Evolutionary conservation across 2,888 invertebrate species (phyloP).

Genomic region (Dryocosmus kuriphilus): DNA sequence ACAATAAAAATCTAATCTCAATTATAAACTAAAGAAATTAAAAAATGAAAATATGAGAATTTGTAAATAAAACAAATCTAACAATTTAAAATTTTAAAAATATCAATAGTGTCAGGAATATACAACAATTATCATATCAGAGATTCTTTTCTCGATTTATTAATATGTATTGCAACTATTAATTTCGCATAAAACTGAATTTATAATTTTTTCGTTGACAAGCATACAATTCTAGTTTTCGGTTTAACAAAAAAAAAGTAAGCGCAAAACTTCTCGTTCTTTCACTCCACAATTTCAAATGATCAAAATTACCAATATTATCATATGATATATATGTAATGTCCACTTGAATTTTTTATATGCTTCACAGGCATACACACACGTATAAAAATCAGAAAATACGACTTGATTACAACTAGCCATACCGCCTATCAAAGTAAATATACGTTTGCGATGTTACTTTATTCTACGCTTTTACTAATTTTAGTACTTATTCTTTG

Average conservation of each 20-base stretch:
- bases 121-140: conserved; percentile 5
- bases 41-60: neutral
- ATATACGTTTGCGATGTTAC: conserved; percentile 32
- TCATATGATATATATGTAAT: conserved; percentile 18
- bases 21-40: neutral
- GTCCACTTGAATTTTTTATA: conserved; percentile 17
- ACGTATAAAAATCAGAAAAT: conserved; percentile 40
- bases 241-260: conserved; percentile 24
- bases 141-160: conserved; percentile 26
- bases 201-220: conserved; percentile 14
- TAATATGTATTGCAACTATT: conserved; percentile 31
- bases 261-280: conserved; percentile 25
- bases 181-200: conserved; percentile 30
- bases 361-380: conserved; percentile 33
- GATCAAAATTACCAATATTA: neutral
- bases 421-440: conserved; percentile 34
- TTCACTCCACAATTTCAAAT: conserved; percentile 14
- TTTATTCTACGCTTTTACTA: conserved; percentile 32
- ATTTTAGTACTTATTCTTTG: conserved; percentile 36
- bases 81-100: neutral
- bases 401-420: conserved; percentile 31
- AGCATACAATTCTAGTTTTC: conserved; percentile 11
- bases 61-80: neutral
- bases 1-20: neutral
- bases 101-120: neutral